Evolutionary conservation across 2,113 vertebrate genomes (phyloP).

Genomic region (Aythya baeri): DNA sequence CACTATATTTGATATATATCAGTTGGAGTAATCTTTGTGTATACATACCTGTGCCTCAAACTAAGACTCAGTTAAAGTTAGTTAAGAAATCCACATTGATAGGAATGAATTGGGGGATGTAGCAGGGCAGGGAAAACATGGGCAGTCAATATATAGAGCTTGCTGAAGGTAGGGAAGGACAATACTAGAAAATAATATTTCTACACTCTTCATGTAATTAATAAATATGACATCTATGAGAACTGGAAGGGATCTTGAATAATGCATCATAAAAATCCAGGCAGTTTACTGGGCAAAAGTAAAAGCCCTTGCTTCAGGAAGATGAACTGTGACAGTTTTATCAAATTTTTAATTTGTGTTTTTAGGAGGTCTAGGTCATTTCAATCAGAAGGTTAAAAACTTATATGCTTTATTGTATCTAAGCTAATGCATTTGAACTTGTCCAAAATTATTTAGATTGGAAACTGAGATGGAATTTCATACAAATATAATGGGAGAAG

Average conservation of each 20-base stretch:
- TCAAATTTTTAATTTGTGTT: not conserved
- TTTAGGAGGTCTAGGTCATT: not conserved
- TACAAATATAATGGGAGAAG: not conserved
- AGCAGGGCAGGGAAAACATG: not conserved
- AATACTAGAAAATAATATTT: not conserved
- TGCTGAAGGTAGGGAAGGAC: not conserved
- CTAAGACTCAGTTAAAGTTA: not conserved
- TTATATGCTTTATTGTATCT: not conserved
- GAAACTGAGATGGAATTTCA: not conserved
- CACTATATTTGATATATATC: not conserved
- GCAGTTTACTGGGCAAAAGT: not conserved
- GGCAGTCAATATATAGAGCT: not conserved
- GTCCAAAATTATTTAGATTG: not conserved
- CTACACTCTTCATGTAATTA: not conserved
- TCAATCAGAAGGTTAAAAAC: not conserved
- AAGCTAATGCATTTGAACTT: not conserved
- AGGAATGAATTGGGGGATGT: not conserved
- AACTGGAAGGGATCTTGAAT: not conserved
- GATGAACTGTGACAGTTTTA: not conserved
- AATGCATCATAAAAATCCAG: not conserved
- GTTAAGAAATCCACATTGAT: not conserved
- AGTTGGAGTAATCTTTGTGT: not conserved
- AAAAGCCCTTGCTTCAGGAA: not conserved
- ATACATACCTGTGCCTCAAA: not conserved
- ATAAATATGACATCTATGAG: not conserved